Base-by-base conservation (phyloP, 2,797 vertebrate species). In the Mycteria americana region DNA sequence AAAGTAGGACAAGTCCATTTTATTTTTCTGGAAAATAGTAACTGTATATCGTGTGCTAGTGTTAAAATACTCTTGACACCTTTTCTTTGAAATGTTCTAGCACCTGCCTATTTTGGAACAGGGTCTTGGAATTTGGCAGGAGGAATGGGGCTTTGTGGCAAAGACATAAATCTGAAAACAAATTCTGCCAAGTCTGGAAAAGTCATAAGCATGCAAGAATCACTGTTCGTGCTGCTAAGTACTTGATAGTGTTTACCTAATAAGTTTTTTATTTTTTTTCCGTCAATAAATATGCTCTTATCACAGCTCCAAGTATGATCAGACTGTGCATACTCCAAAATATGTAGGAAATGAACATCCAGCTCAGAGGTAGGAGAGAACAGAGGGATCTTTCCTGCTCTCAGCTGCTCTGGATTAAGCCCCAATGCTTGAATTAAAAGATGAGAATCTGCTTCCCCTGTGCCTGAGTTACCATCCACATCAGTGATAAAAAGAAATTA, bases 311-410 rank as follows among this genome's bases (percentile, higher is more conserved):
- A 83, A 63, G 65, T 45, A 30, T 72, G 57, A 67, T 73, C 67
- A 91, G 50, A 35, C 19, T 80, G 18, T 74, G 19, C 10, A 13
- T 63, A 46, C 24, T 54, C 10, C 45, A 77, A 94, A 85, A 73
- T 72, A 95, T 18, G 25, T 48, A 94, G 82, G 72, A 95, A 96
- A 95, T 92, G 31, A 93, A 89, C n/a, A 48, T 60, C 35, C 64
- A 91, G 6, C 23, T 89, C 14, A 83, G 54, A 89, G 13, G 33
- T 7, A 67, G 54, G 14, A 74, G 18, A 85, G 51, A 85, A 45
- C 8, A 87, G 57, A 16, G 30, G 39, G 11, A 62, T 78, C 78
- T 81, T 78, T 73, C 37, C 35, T 75, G 10, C 39, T 92, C 12
- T 82, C 22, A 14, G 27, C 18, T 94, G 9, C 41, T 77, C 45